These are phyloP conservation scores for Leucopsar rothschildi DNA, from an alignment of 2,113 vertebrate species.

Conservation along the genomic window DNA sequence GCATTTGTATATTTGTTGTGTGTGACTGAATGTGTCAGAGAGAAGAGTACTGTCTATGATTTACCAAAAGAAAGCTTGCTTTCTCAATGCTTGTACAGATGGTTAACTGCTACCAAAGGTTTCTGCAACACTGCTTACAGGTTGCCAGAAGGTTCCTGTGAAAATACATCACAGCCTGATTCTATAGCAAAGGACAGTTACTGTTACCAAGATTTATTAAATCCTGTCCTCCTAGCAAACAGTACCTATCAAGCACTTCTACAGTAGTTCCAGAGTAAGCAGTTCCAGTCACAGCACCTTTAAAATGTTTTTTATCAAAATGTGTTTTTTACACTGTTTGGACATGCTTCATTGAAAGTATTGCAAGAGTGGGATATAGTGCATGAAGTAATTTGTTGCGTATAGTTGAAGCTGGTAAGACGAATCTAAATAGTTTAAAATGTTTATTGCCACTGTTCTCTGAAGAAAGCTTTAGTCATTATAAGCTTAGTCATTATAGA, in stretches of 20 bases:
- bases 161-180: background rate
- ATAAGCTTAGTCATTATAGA: background rate
- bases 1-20: background rate
- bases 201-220: background rate
- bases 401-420: background rate
- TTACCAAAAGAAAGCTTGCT: background rate
- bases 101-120: conserved; percentile 9
- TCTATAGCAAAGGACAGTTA: background rate
- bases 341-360: background rate
- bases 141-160: background rate
- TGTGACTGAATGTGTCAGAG: background rate
- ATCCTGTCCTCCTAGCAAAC: background rate
- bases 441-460: background rate
- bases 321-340: background rate
- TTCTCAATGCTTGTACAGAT: conserved; percentile 17
- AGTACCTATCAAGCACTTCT: background rate
- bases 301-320: background rate
- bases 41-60: background rate
- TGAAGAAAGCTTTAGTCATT: background rate
- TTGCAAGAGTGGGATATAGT: background rate
- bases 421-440: background rate
- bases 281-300: background rate
- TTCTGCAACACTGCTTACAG: conserved; percentile 11
- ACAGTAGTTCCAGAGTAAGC: background rate
- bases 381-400: background rate